These are phyloP conservation scores for Porites divaricata DNA, from an alignment of 92 coral and sea anemone species.

Conservation along the genomic window DNA sequence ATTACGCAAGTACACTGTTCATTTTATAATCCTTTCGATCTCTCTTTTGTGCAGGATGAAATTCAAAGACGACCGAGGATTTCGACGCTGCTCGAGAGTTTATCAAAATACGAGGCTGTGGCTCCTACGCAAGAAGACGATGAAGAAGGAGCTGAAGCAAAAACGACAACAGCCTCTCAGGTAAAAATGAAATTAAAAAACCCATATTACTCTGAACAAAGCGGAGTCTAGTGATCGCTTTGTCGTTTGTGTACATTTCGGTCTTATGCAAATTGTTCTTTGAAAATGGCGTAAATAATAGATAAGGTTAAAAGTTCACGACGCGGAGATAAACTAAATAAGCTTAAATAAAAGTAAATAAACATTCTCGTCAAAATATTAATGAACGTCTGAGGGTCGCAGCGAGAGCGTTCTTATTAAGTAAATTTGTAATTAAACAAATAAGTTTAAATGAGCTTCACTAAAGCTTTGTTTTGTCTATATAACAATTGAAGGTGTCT, in stretches of 20 bases:
- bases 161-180: conserved; percentile 66
- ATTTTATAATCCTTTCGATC: conserved; percentile 14
- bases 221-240: neutral
- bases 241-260: neutral
- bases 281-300: too few species aligned
- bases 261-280: conserved; percentile 17
- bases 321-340: neutral
- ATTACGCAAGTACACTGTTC: neutral
- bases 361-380: neutral
- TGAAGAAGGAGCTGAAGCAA: conserved; percentile 78
- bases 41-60: conserved; percentile 70
- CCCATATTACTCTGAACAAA: neutral
- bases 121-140: conserved; percentile 75
- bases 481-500: neutral
- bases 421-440: neutral
- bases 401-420: neutral
- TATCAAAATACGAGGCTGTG: conserved; percentile 91
- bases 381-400: neutral
- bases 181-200: conserved; percentile 17
- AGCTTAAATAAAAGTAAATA: neutral
- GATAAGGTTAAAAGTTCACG: conserved; percentile 14
- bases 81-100: conserved; percentile 76
- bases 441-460: neutral
- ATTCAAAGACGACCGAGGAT: conserved; percentile 89
- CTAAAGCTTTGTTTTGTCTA: too few species aligned